Evolutionary conservation across 2,113 vertebrate genomes (phyloP).

Genomic region (Phylloscopus whistleri): DNA sequence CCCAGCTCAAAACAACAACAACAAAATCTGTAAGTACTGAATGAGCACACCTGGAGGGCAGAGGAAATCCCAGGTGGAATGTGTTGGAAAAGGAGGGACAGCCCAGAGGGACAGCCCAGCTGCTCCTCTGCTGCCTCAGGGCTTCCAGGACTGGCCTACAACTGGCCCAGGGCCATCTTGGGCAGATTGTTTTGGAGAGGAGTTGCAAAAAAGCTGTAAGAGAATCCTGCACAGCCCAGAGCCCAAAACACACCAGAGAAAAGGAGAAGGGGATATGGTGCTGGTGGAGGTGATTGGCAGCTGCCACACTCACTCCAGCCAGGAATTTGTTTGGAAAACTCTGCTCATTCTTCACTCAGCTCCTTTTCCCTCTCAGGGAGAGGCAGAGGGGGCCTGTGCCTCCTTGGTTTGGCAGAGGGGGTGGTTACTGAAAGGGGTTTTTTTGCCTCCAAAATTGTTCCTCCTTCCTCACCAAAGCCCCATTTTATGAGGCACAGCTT

Average conservation of each 20-base stretch:
- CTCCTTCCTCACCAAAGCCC: neutral
- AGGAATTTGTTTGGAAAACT: neutral
- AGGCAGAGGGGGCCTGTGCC: neutral
- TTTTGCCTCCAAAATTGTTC: neutral
- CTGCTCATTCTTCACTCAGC: neutral
- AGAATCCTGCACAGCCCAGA: neutral
- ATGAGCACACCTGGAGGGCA: neutral
- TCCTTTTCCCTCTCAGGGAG: neutral
- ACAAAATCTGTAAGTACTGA: neutral
- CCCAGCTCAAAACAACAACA: neutral
- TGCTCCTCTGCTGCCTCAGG: neutral
- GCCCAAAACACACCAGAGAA: neutral
- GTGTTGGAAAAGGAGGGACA: neutral
- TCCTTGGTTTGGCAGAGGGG: neutral
- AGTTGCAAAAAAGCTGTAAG: neutral
- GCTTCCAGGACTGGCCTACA: neutral
- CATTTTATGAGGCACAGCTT: neutral
- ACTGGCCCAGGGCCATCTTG: neutral
- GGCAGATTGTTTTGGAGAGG: neutral
- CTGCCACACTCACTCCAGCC: neutral
- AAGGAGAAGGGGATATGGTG: fast-evolving
- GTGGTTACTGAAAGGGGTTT: neutral
- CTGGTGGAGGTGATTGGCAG: neutral
- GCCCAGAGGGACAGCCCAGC: neutral
- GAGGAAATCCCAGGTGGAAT: neutral